Percentiles rank a stretch among this genome's conserved stretches.
These are phyloP conservation scores for Agrypnus murinus DNA, from an alignment of 2,888 invertebrate species.

Conservation along the genomic window DNA sequence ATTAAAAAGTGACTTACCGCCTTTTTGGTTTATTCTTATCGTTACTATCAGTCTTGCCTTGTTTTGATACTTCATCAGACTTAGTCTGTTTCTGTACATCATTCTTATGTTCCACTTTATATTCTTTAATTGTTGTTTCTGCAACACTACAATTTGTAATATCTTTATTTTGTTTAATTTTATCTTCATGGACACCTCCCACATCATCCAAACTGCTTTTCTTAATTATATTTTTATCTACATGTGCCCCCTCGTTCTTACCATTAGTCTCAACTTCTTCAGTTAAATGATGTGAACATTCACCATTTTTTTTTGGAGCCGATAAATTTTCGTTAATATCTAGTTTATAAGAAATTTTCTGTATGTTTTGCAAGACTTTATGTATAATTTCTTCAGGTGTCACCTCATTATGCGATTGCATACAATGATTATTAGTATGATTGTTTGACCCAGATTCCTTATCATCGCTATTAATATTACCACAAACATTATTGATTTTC, in stretches of 20 bases:
- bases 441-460: constrained; percentile 39
- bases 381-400: not conserved
- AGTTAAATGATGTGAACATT: not conserved
- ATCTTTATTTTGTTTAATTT: not conserved
- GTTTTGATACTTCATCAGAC: not conserved
- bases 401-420: not conserved
- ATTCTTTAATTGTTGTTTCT: not conserved
- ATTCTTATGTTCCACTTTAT: not conserved
- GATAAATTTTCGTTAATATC: not conserved
- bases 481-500: constrained; percentile 41
- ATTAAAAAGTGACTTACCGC: constrained; percentile 15
- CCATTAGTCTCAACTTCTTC: not conserved
- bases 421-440: constrained; percentile 25
- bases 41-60: not conserved
- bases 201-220: not conserved
- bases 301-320: constrained; percentile 1
- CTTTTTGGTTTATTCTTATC: constrained; percentile 2
- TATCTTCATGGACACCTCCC: not conserved
- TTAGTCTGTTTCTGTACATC: not conserved
- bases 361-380: not conserved
- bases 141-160: not conserved
- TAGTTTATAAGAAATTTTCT: not conserved
- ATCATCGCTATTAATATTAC: not conserved
- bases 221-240: not conserved
- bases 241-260: not conserved